These are phyloP conservation scores for Neodiprion fabricii DNA, from an alignment of 1,140 invertebrate species.

Conservation along the genomic window DNA sequence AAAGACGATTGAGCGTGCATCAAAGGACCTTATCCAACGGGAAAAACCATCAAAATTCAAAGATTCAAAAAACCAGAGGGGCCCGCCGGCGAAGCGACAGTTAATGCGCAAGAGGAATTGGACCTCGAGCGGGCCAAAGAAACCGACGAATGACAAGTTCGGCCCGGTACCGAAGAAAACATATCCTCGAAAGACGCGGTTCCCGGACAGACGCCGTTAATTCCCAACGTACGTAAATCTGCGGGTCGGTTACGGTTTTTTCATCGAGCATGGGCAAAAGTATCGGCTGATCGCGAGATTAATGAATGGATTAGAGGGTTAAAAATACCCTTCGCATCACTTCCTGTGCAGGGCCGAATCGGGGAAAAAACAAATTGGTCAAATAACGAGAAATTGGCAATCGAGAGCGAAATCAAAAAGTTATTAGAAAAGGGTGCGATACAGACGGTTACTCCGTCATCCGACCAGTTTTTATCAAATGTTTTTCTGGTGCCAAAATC, in stretches of 20 bases:
- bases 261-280: conserved; percentile 2
- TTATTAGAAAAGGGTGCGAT: not conserved
- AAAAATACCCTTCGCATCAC: conserved; percentile 10
- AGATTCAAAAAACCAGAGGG: conserved; percentile 15
- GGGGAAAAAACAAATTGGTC: conserved; percentile 11
- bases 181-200: not conserved
- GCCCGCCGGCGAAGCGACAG: conserved; percentile 9
- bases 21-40: conserved; percentile 6
- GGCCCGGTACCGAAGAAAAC: not conserved
- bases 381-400: not conserved
- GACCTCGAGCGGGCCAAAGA: conserved; percentile 9
- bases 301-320: conserved; percentile 12
- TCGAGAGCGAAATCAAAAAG: not conserved
- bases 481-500: conserved; percentile 21
- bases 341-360: not conserved
- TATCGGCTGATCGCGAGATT: not conserved
- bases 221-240: not conserved
- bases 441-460: not conserved
- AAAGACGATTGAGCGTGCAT: conserved; percentile 10
- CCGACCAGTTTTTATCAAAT: conserved; percentile 22
- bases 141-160: not conserved
- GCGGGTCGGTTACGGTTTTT: conserved; percentile 14
- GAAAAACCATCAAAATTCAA: conserved; percentile 1
- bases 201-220: not conserved
- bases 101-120: not conserved